Base-by-base conservation (phyloP, 2,797 vertebrate species). In the Valencia hispanica region DNA sequence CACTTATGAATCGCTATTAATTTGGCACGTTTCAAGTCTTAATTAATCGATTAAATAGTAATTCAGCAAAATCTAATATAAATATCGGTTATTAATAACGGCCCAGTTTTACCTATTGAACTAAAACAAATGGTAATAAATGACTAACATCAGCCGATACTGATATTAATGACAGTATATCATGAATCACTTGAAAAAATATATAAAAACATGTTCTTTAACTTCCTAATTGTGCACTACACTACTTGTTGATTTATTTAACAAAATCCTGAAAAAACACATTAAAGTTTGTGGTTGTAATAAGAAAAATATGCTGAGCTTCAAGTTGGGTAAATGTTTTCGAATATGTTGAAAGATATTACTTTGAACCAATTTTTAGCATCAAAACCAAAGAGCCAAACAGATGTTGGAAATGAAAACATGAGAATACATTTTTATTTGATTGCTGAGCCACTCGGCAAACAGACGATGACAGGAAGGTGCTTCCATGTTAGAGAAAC, bases 361-460 rank as follows among this genome's bases (percentile, higher is more conserved):
- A 27, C 11, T 55, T 27, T 55, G 53, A 55, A 6, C 6, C 36
- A 39, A 6, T 39, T 6, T n/a, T 39, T 39, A 39, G 53, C n/a
- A 55, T 55, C n/a, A 27, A 55, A 55, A 27, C 10, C 51, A 53
- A 55, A 55, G 20, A 27, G 10, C n/a, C 55, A 59, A 59, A 32
- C 55, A 59, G 55, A 32, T 61, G 17, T 27, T 47, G 12, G 12
- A 34, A 61, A 61, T 34, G 18, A 61, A 20, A 61, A 34, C 30
- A n/a, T n/a, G n/a, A n/a, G n/a, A n/a, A n/a, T 61, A 0, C 32
- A 3, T 32, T 17, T n/a, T 61, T 34, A 32, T 17, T 34, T 20
- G 6, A 61, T 34, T 61, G 34, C 59, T 61, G 55, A 32, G 55
- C 27, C 55, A 25, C 80, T 70, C 74, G 72, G 47, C 55, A 57